phyloP scores from a whole-genome alignment of 2,113 vertebrate genomes.

The Myodes glareolus region DNA sequence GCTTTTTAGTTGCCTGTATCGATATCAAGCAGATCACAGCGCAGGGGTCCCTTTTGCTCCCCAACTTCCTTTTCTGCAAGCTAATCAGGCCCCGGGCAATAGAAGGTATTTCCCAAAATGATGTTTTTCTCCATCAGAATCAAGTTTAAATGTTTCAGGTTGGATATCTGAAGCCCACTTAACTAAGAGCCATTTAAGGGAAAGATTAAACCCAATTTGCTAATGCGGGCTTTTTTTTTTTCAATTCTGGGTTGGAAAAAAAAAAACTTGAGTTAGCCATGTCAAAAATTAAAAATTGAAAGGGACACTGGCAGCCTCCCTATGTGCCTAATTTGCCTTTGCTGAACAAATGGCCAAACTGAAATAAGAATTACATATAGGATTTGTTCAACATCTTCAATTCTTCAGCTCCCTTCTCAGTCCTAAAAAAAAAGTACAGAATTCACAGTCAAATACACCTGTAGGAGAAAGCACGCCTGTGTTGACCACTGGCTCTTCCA shows the following conservation, averaged over 20 bases:
- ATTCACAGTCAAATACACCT: background rate
- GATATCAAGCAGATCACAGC: background rate
- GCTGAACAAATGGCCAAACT: slow-evolving; percentile 71
- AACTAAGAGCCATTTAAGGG: slow-evolving; percentile 69
- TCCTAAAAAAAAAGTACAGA: slow-evolving; percentile 29
- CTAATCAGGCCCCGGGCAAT: slow-evolving; percentile 53
- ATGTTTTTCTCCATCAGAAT: slow-evolving; percentile 59
- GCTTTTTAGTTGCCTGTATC: background rate
- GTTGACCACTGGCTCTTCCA: background rate
- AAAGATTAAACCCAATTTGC: slow-evolving; percentile 72
- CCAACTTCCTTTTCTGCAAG: background rate
- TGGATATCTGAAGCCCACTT: slow-evolving; percentile 63
- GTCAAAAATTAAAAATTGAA: slow-evolving; percentile 82
- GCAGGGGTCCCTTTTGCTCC: background rate
- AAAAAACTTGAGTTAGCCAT: slow-evolving; percentile 63
- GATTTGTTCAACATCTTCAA: slow-evolving; percentile 48
- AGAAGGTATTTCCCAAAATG: slow-evolving; percentile 42
- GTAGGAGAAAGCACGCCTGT: background rate
- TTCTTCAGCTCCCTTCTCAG: slow-evolving; percentile 57
- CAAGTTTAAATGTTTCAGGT: slow-evolving; percentile 61
- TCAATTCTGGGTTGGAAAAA: slow-evolving; percentile 50
- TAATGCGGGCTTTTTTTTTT: slow-evolving; percentile 59
- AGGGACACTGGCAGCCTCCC: slow-evolving; percentile 70
- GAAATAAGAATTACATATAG: slow-evolving; percentile 67
- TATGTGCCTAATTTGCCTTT: slow-evolving; percentile 73